Percentiles rank a stretch among this genome's conserved stretches.
Conservation (phyloP, 2,888 invertebrate genomes). For the Caenorhabditis zanzibari region DNA sequence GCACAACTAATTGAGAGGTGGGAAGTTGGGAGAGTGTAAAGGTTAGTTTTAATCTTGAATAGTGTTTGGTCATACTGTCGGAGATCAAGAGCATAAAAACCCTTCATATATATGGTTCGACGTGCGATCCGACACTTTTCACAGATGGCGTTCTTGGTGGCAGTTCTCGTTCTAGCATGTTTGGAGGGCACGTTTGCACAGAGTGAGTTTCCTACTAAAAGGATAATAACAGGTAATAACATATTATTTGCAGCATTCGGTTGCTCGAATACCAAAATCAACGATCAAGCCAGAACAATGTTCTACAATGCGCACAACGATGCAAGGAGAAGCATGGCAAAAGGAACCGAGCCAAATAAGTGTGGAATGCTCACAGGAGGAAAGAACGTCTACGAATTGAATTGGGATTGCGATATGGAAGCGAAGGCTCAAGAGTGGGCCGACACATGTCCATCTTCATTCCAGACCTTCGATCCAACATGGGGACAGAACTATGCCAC, state of each 20-base stretch:
- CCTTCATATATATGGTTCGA: conserved; percentile 36
- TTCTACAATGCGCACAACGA: conserved; percentile 58
- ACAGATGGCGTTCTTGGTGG: conserved; percentile 44
- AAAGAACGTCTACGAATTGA: conserved; percentile 66
- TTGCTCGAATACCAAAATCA: conserved; percentile 54
- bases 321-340: conserved; percentile 56
- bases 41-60: conserved; percentile 56
- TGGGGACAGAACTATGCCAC: conserved; percentile 60
- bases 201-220: conserved; percentile 19
- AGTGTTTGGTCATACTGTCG: conserved; percentile 45
- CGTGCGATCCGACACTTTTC: conserved; percentile 6
- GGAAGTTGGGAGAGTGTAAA: not conserved
- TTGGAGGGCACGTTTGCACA: conserved; percentile 34
- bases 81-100: conserved; percentile 32
- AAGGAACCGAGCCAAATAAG: conserved; percentile 63
- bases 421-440: conserved; percentile 52
- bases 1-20: not conserved
- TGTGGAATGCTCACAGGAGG: conserved; percentile 57
- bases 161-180: conserved; percentile 30
- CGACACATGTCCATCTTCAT: conserved; percentile 43
- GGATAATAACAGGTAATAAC: not conserved
- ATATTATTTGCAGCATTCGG: conserved; percentile 64
- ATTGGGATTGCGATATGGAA: conserved; percentile 63
- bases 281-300: conserved; percentile 60
- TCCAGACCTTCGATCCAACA: conserved; percentile 52